phyloP scores from a whole-genome alignment of 2,888 invertebrate genomes.

The Cepaea hortensis region DNA sequence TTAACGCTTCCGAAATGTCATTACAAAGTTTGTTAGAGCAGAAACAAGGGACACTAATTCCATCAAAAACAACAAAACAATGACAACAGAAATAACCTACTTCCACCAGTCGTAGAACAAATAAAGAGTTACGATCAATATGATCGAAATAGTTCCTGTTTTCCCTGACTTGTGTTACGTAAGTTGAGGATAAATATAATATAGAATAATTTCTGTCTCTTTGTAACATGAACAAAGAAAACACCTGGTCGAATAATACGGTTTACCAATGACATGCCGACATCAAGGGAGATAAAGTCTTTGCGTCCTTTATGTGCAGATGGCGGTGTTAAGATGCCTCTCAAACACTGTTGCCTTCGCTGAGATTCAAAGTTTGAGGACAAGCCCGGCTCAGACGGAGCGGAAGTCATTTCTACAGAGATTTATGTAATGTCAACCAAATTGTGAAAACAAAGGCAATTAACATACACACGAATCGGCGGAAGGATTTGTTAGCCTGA shows the following conservation, averaged over 20 bases:
- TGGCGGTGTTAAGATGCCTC: background rate
- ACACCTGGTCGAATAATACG: background rate
- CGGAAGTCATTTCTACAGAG: slow-evolving; percentile 12
- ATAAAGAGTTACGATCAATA: background rate
- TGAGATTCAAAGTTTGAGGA: background rate
- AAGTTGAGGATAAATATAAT: background rate
- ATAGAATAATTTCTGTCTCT: background rate
- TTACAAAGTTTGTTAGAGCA: no score
- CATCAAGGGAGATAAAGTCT: background rate
- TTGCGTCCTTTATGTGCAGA: background rate
- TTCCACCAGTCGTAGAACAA: background rate
- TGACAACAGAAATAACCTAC: no score
- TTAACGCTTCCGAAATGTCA: no score
- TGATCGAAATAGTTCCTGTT: background rate
- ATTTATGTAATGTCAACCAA: slow-evolving; percentile 7
- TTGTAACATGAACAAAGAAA: background rate
- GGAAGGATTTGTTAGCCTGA: background rate
- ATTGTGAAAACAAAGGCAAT: slow-evolving; percentile 33
- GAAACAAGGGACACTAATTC: no score
- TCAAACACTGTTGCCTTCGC: background rate
- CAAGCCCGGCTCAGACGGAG: background rate
- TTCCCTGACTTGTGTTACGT: background rate
- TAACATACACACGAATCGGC: slow-evolving; percentile 20
- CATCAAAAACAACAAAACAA: no score
- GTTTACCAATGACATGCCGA: background rate